These are phyloP conservation scores for Diplolepis rosae DNA, from an alignment of 2,888 invertebrate genomes.

Conservation along the genomic window DNA sequence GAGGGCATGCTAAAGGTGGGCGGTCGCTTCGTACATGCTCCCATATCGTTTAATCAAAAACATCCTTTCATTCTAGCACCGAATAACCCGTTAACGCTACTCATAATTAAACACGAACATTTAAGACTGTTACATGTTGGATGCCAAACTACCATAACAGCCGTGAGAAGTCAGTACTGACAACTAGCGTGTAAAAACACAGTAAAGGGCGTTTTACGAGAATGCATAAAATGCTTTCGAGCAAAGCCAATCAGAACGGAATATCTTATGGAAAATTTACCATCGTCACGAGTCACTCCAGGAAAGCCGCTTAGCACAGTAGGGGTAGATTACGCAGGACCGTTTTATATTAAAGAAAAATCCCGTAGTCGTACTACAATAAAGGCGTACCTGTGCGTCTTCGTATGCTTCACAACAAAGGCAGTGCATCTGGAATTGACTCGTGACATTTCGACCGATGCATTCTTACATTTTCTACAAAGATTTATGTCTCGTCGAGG, in stretches of 20 bases:
- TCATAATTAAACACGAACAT: slow-evolving; percentile 44
- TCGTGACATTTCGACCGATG: slow-evolving; percentile 53
- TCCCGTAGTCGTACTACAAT: neutral
- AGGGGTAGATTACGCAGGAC: slow-evolving; percentile 35
- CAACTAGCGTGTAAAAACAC: neutral
- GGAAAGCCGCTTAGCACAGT: slow-evolving; percentile 15
- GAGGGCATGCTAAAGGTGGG: slow-evolving; percentile 52
- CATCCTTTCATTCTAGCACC: slow-evolving; percentile 55
- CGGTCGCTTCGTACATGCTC: slow-evolving; percentile 51
- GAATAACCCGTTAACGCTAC: slow-evolving; percentile 47
- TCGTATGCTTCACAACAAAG: slow-evolving; percentile 58
- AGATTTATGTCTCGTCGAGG: slow-evolving; percentile 62
- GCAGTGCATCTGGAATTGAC: slow-evolving; percentile 62
- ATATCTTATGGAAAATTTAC: slow-evolving; percentile 30
- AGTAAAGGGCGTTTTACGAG: neutral
- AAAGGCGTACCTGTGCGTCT: slow-evolving; percentile 39
- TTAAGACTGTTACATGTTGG: slow-evolving; percentile 48
- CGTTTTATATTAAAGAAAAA: no score
- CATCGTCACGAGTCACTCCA: slow-evolving; percentile 8
- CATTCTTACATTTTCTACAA: slow-evolving; percentile 57
- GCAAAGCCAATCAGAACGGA: neutral
- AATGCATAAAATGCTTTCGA: no score
- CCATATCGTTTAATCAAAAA: slow-evolving; percentile 40
- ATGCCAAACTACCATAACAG: slow-evolving; percentile 44
- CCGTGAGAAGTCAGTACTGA: slow-evolving; percentile 12